A percentile compares a stretch with the other conserved stretches of the same genome.
phyloP scores from a whole-genome alignment of 2,888 invertebrate species.

The Mesorhabditis spiculigera region DNA sequence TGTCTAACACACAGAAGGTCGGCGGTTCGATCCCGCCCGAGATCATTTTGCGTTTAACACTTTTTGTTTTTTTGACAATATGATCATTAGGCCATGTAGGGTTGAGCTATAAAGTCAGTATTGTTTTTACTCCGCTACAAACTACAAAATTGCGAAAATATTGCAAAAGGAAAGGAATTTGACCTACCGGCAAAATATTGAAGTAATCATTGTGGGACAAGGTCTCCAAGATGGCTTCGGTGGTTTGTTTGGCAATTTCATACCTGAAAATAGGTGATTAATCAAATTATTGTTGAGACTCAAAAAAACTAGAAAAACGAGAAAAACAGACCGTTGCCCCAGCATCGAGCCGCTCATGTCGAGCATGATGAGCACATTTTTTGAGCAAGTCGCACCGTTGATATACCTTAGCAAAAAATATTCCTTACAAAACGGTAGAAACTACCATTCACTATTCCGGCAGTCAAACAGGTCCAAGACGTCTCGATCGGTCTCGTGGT shows the following conservation, averaged over 20 bases:
- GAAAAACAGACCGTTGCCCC: conserved; percentile 68
- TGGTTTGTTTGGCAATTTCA: conserved; percentile 85
- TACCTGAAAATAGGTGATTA: conserved; percentile 59
- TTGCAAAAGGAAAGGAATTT: too few species aligned
- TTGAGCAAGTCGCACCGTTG: conserved; percentile 93
- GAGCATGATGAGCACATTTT: conserved; percentile 89
- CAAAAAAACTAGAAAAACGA: not conserved
- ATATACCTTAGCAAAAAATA: conserved; percentile 70
- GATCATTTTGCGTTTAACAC: conserved; percentile 9
- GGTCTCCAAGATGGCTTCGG: conserved; percentile 83
- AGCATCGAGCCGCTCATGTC: conserved; percentile 92
- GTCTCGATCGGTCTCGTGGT: conserved; percentile 39
- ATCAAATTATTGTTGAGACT: not conserved
- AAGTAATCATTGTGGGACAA: conserved; percentile 96
- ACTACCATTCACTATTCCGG: conserved; percentile 62
- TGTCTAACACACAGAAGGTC: conserved; percentile 37
- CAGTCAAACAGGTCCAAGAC: conserved; percentile 78
- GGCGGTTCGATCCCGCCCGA: conserved; percentile 33
- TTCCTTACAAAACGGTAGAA: not conserved
- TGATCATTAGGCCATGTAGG: too few species aligned
- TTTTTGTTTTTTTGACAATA: too few species aligned
- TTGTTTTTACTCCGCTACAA: too few species aligned
- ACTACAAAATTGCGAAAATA: too few species aligned
- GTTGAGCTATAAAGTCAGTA: too few species aligned
- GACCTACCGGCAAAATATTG: conserved; percentile 73